phyloP scores from a whole-genome alignment of 1,140 invertebrate genomes.

The Drosophila fuyamai region DNA sequence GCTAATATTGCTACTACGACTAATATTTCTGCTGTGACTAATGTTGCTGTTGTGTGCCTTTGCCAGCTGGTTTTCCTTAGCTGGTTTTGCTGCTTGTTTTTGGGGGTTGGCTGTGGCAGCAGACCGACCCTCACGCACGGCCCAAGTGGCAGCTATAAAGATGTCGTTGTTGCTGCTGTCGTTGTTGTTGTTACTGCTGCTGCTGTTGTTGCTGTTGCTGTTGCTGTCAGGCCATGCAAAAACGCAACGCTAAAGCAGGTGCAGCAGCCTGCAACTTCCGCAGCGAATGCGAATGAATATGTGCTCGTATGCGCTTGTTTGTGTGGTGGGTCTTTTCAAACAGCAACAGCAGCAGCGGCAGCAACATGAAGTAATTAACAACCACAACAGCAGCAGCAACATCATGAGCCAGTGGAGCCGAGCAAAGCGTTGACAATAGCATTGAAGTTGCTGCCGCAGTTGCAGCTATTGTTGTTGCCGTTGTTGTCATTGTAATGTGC shows the following conservation, averaged over 20 bases:
- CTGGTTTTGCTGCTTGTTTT: constrained; percentile 24
- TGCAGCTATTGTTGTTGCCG: constrained; percentile 39
- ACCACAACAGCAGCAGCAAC: constrained; percentile 59
- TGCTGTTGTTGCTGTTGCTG: constrained; percentile 39
- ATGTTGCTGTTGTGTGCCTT: constrained; percentile 30
- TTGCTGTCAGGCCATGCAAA: constrained; percentile 56
- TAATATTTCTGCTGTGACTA: constrained; percentile 2
- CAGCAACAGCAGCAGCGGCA: constrained; percentile 50
- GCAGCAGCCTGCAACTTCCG: constrained; percentile 80
- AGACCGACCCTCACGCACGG: constrained; percentile 63
- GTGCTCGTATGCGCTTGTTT: constrained; percentile 22
- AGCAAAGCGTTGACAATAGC: constrained; percentile 79
- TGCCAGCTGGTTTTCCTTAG: constrained; percentile 41
- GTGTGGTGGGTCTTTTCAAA: constrained; percentile 64
- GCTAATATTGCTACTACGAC: constrained; percentile 5
- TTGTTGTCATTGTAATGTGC: constrained; percentile 63
- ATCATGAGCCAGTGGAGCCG: constrained; percentile 37
- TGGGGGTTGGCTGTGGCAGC: constrained; percentile 58
- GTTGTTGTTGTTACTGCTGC: constrained; percentile 28
- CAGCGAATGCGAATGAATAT: constrained; percentile 59
- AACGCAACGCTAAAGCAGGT: constrained; percentile 79
- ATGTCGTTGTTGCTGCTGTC: constrained; percentile 63
- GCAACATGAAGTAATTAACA: constrained; percentile 81
- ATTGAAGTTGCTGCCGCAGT: constrained; percentile 62
- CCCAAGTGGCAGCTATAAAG: constrained; percentile 69